Evolutionary conservation across 2,113 vertebrate genomes (phyloP).

Genomic region (Grus americana): DNA sequence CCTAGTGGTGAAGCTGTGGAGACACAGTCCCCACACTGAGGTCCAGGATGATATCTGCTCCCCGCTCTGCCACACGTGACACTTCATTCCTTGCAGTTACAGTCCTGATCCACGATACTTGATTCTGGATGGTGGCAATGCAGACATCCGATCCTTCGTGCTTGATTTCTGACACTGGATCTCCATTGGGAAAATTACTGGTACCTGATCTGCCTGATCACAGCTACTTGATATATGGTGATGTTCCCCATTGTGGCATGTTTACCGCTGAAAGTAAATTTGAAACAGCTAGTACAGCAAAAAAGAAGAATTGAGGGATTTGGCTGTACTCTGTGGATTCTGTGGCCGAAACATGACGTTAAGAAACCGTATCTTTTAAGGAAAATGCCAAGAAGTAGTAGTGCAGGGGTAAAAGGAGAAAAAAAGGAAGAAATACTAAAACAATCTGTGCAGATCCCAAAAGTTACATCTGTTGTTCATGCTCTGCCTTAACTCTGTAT

Average conservation of each 20-base stretch:
- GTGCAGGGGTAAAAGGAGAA: background rate
- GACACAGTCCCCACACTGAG: background rate
- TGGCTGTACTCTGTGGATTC: background rate
- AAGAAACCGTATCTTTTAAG: background rate
- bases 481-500: background rate
- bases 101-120: slow-evolving; percentile 12
- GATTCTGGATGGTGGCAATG: background rate
- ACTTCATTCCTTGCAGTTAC: background rate
- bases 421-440: background rate
- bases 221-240: slow-evolving; percentile 51
- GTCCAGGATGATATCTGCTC: background rate
- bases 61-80: background rate
- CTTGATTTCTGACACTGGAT: slow-evolving; percentile 39
- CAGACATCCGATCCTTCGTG: slow-evolving; percentile 2
- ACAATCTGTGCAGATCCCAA: background rate
- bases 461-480: background rate
- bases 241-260: slow-evolving; percentile 18
- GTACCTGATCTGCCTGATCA: slow-evolving; percentile 42
- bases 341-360: background rate
- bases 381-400: background rate
- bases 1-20: background rate
- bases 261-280: background rate
- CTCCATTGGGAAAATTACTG: slow-evolving; percentile 51
- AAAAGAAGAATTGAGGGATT: background rate
- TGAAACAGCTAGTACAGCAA: slow-evolving; percentile 10